Conservation (phyloP, 2,888 invertebrate genomes). For the Drosophila neonasuta region DNA sequence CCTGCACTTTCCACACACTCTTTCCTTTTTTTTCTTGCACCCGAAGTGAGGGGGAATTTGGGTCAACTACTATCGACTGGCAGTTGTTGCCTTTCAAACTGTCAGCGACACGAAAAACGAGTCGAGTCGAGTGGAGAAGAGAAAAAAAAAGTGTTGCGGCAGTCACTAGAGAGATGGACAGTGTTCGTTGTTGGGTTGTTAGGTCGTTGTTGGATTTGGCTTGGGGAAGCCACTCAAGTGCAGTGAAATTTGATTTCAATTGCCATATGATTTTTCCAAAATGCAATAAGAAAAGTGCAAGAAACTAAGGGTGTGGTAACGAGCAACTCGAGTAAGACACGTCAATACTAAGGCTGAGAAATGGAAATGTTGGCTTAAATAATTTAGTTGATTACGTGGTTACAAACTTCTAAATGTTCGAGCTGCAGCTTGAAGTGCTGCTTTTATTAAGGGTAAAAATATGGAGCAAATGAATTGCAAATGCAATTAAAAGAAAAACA, state of each 20-base stretch:
- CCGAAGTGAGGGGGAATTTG: constrained; percentile 44
- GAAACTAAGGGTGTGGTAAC: constrained; percentile 10
- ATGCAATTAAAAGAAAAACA: not conserved
- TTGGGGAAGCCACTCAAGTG: constrained; percentile 55
- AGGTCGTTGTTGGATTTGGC: not conserved
- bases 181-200: constrained; percentile 25
- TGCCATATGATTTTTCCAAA: constrained; percentile 57
- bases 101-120: constrained; percentile 46
- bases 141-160: constrained; percentile 54
- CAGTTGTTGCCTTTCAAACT: constrained; percentile 61
- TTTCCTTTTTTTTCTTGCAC: not conserved
- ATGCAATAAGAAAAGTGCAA: constrained; percentile 19
- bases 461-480: not conserved
- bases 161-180: constrained; percentile 50
- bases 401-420: constrained; percentile 5
- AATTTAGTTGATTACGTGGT: constrained; percentile 45
- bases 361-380: constrained; percentile 41
- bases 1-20: not conserved
- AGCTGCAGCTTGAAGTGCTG: not conserved
- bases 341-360: not conserved
- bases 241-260: constrained; percentile 70
- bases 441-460: not conserved
- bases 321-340: constrained; percentile 3
- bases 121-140: not conserved
- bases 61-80: constrained; percentile 75